Conservation (phyloP, 2,888 invertebrate species). For the Drosophila neonasuta region DNA sequence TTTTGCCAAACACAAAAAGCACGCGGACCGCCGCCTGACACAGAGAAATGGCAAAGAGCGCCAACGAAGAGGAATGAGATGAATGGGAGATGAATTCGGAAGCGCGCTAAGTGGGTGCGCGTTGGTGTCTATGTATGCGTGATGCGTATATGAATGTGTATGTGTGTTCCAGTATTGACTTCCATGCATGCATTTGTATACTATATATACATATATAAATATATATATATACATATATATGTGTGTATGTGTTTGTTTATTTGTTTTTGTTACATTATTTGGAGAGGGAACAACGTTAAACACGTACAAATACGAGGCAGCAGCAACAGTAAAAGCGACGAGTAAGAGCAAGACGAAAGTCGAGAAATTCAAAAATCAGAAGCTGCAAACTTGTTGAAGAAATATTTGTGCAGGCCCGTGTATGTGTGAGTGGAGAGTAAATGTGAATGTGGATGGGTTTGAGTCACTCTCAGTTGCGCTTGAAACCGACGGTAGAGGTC, state of each 20-base stretch:
- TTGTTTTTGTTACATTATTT: conserved; percentile 67
- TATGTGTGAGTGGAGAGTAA: conserved; percentile 2
- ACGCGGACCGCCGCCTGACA: conserved; percentile 43
- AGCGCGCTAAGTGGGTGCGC: conserved; percentile 53
- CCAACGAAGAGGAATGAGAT: neutral
- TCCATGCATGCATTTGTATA: conserved; percentile 9
- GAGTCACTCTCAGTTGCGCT: conserved; percentile 53
- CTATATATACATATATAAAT: no score
- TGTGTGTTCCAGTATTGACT: conserved; percentile 19
- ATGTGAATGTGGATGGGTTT: conserved; percentile 1
- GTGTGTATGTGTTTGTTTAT: conserved; percentile 55
- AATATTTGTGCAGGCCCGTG: conserved; percentile 55
- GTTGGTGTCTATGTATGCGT: conserved; percentile 20
- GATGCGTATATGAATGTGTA: conserved; percentile 24
- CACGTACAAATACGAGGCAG: conserved; percentile 33
- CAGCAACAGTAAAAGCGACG: conserved; percentile 12
- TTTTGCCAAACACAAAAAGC: conserved; percentile 63
- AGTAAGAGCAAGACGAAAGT: conserved; percentile 51
- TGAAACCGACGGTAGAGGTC: conserved; percentile 23
- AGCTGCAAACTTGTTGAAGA: conserved; percentile 72
- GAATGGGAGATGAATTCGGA: conserved; percentile 9
- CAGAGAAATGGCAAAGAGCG: conserved; percentile 12
- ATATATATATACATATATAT: no score
- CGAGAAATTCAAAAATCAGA: conserved; percentile 73
- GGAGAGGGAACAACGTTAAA: conserved; percentile 16